phyloP scores from a whole-genome alignment of 2,113 vertebrate genomes.

The Apodemus sylvaticus region DNA sequence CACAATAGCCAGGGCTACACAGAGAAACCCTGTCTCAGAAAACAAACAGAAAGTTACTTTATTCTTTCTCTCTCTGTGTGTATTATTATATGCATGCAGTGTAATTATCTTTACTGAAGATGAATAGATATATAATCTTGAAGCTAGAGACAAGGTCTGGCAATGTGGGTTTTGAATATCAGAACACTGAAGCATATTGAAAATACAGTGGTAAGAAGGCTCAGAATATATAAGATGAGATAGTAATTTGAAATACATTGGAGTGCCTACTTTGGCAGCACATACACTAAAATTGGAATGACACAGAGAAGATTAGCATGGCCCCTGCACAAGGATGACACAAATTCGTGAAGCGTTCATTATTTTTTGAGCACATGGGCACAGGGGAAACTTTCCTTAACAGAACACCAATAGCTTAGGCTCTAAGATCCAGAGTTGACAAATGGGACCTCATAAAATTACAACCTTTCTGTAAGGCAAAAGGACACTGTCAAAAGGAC shows the following conservation, averaged over 20 bases:
- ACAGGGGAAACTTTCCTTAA: too few relatives aligned
- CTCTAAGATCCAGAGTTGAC: too few relatives aligned
- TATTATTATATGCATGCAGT: neutral
- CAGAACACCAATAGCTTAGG: too few relatives aligned
- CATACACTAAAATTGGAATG: too few relatives aligned
- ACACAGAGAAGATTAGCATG: too few relatives aligned
- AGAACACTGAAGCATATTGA: slow-evolving; percentile 4
- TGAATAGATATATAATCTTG: neutral
- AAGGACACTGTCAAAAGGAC: too few relatives aligned
- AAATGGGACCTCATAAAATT: too few relatives aligned
- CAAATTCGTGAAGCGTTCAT: too few relatives aligned
- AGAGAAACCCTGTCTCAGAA: neutral
- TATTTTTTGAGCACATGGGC: too few relatives aligned
- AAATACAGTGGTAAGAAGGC: neutral
- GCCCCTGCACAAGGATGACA: too few relatives aligned
- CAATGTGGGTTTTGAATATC: neutral
- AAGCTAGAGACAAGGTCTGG: neutral
- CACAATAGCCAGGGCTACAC: neutral
- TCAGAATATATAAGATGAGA: neutral
- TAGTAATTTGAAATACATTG: slow-evolving; percentile 26
- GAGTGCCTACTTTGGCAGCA: too few relatives aligned
- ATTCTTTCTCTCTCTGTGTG: neutral
- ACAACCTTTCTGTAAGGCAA: too few relatives aligned
- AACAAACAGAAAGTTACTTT: neutral
- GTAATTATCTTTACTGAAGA: neutral